phyloP scores from a whole-genome alignment of 2,888 invertebrate genomes.

The Orthosia gracilis region DNA sequence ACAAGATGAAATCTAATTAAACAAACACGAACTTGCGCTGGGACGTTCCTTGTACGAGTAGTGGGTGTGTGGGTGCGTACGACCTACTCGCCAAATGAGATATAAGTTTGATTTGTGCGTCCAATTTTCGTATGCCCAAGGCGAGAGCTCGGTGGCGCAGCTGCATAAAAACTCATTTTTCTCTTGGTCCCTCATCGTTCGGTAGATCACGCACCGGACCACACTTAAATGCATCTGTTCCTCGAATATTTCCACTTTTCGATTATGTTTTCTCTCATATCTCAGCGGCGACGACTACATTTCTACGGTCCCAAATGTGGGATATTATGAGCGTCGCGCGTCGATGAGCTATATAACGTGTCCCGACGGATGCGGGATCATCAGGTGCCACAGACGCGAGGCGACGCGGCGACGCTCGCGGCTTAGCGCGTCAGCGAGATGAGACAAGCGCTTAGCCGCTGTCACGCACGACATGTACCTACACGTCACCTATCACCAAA shows the following conservation, averaged over 20 bases:
- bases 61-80: neutral
- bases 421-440: conserved; percentile 20
- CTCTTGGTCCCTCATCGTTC: too few species aligned
- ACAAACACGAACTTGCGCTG: conserved; percentile 22
- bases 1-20: conserved; percentile 39
- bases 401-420: neutral
- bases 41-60: too few species aligned
- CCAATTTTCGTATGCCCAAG: conserved; percentile 70
- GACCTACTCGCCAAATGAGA: conserved; percentile 62
- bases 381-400: conserved; percentile 8
- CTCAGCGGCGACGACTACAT: conserved; percentile 42
- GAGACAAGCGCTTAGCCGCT: neutral
- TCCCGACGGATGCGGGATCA: conserved; percentile 18
- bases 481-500: neutral
- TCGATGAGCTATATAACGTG: conserved; percentile 35
- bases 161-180: conserved; percentile 66
- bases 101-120: conserved; percentile 79
- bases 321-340: conserved; percentile 24
- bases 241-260: conserved; percentile 67
- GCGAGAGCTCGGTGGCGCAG: conserved; percentile 24
- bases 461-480: neutral
- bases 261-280: conserved; percentile 67
- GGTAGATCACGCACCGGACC: conserved; percentile 77
- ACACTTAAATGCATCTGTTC: conserved; percentile 79
- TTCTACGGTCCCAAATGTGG: conserved; percentile 10